Percentiles rank a stretch among this genome's conserved stretches.
These are phyloP conservation scores for Drosophila nebulosa DNA, from an alignment of 1,140 invertebrate genomes.

Conservation along the genomic window DNA sequence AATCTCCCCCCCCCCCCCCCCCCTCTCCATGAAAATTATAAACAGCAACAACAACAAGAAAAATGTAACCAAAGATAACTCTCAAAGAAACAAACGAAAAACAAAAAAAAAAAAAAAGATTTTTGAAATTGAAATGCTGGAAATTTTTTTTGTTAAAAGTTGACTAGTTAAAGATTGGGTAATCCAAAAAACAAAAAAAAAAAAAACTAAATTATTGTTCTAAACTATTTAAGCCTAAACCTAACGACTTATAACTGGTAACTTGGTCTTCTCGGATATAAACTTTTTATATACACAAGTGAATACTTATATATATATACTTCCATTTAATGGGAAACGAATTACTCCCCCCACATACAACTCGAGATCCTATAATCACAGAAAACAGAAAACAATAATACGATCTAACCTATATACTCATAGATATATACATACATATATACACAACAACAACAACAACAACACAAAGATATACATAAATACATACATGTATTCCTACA, in stretches of 20 bases:
- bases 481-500: slow-evolving; percentile 9
- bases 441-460: no score
- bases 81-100: slow-evolving; percentile 12
- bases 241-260: slow-evolving; percentile 72
- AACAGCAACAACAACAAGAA: no score
- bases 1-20: background rate
- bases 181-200: slow-evolving; percentile 20
- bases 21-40: background rate
- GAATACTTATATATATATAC: slow-evolving; percentile 26
- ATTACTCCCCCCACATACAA: slow-evolving; percentile 29
- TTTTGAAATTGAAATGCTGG: slow-evolving; percentile 15
- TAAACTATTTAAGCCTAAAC: slow-evolving; percentile 58
- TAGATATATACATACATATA: slow-evolving; percentile 64
- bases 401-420: background rate
- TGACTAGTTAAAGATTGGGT: slow-evolving; percentile 3
- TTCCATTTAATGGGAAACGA: slow-evolving; percentile 40
- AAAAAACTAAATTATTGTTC: slow-evolving; percentile 49
- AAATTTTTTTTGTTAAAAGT: slow-evolving; percentile 30
- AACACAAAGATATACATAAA: slow-evolving; percentile 41
- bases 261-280: slow-evolving; percentile 69
- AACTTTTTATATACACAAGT: slow-evolving; percentile 35
- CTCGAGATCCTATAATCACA: slow-evolving; percentile 44
- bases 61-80: slow-evolving; percentile 28
- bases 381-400: slow-evolving; percentile 39
- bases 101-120: background rate